Base-by-base conservation (phyloP, 2,797 vertebrate species). In the Clarias pachynema region DNA sequence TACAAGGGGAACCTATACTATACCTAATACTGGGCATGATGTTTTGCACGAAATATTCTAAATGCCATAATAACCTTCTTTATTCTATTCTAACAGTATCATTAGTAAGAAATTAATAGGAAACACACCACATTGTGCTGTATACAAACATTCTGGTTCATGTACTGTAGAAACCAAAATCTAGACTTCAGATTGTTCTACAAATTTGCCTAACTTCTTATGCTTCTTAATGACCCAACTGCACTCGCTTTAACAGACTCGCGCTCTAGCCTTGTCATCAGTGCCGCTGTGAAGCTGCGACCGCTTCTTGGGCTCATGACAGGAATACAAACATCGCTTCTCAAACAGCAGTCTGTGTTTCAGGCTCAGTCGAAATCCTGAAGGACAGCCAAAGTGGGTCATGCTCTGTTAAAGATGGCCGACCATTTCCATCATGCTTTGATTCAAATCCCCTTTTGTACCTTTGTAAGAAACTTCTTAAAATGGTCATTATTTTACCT, bases 331-430 rank as follows among this genome's bases (percentile, higher is more conserved):
- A 86, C 72, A 56, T 2, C 2, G 24, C 62, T 49, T 34, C 79
- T 86, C 70, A 77, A 81, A 85, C 40, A 69, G 63, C 29, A 60
- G 37, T 26, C 72, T 59, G 60, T 81, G 69, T 82, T 40, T 81
- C 68, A n/a, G 44, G 29, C 84, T 73, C 34, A 18, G 63, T 53
- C 16, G 0, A 68, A 78, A 80, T 40, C 68, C 69, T 74, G 59
- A 81, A 85, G 84, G 66, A 29, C 84, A 72, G 77, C 40, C 37
- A 65, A 74, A 63, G 40, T 40, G 72, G 79, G 79, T 82, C 60
- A 29, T 26, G 31, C 69, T 29, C 72, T 62, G 18, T 37, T 66
- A 56, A 68, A 78, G 62, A 78, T 78, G 62, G 78, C 78, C 34
- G 6, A 63, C 22, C 37, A 1, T 44, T 63, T 63, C 37, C 40